These are phyloP conservation scores for Champsocephalus gunnari DNA, from an alignment of 2,797 vertebrate species.

Conservation along the genomic window DNA sequence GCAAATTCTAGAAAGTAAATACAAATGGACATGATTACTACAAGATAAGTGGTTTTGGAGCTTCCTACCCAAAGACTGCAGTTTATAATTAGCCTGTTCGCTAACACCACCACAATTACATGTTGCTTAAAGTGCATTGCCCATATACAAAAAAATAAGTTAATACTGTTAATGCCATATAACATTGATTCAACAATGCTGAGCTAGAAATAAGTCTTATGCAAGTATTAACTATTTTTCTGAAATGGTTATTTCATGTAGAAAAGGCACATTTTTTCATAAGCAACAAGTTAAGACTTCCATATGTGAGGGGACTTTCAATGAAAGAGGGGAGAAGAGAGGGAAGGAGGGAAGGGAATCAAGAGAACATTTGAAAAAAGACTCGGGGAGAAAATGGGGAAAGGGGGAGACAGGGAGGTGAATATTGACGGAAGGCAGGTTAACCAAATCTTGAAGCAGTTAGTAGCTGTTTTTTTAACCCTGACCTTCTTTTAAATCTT, in stretches of 20 bases:
- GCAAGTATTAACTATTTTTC: neutral
- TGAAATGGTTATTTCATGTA: neutral
- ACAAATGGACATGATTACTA: neutral
- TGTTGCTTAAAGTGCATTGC: neutral
- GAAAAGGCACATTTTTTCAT: neutral
- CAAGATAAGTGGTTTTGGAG: neutral
- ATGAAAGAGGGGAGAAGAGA: constrained; percentile 6
- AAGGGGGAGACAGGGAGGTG: neutral
- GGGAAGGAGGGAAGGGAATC: neutral
- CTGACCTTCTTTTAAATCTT: neutral
- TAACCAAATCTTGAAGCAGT: constrained; percentile 1
- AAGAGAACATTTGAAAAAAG: constrained; percentile 12
- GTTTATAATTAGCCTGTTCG: neutral
- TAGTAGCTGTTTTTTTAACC: neutral
- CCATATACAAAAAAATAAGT: neutral
- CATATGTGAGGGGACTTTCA: neutral
- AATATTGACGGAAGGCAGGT: constrained; percentile 6
- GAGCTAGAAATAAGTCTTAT: neutral
- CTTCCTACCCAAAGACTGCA: neutral
- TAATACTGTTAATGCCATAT: neutral
- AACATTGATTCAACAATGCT: neutral
- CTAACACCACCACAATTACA: neutral
- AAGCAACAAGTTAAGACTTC: neutral
- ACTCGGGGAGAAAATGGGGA: neutral
- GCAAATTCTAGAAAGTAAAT: neutral